Conservation (phyloP, 2,797 vertebrate species). For the Macropus fuliginosus region DNA sequence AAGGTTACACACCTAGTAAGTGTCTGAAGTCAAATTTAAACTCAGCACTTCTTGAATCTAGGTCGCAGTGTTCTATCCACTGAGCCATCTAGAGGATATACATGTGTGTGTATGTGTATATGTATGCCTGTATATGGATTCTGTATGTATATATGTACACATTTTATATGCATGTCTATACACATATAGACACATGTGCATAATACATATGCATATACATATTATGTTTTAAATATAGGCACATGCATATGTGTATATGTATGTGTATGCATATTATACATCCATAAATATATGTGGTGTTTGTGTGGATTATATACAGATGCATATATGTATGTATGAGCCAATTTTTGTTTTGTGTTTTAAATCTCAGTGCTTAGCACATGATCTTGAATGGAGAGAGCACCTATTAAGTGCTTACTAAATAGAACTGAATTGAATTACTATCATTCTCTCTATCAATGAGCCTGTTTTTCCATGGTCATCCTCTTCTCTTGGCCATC, state of each 20-base stretch:
- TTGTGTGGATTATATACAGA: too few species aligned
- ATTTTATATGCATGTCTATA: too few species aligned
- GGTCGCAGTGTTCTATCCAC: rapidly evolving
- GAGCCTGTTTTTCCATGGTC: background rate
- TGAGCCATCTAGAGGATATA: background rate
- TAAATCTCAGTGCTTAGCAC: background rate
- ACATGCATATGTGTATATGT: too few species aligned
- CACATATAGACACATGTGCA: too few species aligned
- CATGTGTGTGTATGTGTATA: background rate
- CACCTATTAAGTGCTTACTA: background rate
- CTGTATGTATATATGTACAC: too few species aligned
- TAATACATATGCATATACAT: too few species aligned
- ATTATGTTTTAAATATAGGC: too few species aligned
- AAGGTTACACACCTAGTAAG: background rate
- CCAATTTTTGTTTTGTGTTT: background rate
- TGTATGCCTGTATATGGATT: too few species aligned
- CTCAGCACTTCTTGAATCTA: background rate
- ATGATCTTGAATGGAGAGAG: background rate
- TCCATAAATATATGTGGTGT: background rate
- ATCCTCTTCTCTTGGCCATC: background rate
- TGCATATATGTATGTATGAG: background rate
- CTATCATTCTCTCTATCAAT: background rate
- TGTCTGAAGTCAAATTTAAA: background rate
- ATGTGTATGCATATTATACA: too few species aligned
- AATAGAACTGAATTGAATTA: background rate